Evolutionary conservation across 2,797 vertebrate species (phyloP).

Genomic region (Acridotheres tristis): DNA sequence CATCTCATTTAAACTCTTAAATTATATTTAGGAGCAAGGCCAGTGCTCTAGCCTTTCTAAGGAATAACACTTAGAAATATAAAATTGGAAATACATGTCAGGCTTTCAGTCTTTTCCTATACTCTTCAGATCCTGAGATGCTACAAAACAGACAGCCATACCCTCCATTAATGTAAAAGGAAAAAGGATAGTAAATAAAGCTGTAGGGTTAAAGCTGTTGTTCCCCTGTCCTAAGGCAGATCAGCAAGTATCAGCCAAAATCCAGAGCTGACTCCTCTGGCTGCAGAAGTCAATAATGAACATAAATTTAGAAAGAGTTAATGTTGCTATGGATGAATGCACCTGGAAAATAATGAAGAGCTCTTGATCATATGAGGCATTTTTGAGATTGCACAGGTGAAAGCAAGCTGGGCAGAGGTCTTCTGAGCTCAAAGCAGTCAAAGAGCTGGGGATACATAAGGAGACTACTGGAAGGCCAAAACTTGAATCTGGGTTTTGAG

Average conservation of each 20-base stretch:
- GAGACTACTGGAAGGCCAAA: not conserved
- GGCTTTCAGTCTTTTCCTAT: not conserved
- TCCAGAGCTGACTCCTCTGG: not conserved
- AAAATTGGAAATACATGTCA: not conserved
- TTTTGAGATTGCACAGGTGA: not conserved
- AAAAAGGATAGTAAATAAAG: not conserved
- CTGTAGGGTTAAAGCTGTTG: not conserved
- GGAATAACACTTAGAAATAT: not conserved
- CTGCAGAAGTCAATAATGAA: not conserved
- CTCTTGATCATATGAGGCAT: not conserved
- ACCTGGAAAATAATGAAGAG: not conserved
- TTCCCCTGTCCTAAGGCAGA: not conserved
- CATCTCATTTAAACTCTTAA: not conserved
- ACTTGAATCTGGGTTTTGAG: not conserved
- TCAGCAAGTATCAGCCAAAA: not conserved
- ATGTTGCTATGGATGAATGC: not conserved
- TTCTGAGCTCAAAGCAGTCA: not conserved
- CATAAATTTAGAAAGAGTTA: not conserved
- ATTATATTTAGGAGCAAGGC: not conserved
- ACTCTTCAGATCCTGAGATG: not conserved
- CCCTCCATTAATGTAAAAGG: not conserved
- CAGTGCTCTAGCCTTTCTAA: not conserved
- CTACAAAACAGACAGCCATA: not conserved
- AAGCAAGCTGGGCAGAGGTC: not conserved
- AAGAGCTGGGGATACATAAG: not conserved